Evolutionary conservation across 2,888 invertebrate genomes (phyloP), one percentile per base, ranked within the genome.

Genomic region (Caenorhabditis panamensis): DNA sequence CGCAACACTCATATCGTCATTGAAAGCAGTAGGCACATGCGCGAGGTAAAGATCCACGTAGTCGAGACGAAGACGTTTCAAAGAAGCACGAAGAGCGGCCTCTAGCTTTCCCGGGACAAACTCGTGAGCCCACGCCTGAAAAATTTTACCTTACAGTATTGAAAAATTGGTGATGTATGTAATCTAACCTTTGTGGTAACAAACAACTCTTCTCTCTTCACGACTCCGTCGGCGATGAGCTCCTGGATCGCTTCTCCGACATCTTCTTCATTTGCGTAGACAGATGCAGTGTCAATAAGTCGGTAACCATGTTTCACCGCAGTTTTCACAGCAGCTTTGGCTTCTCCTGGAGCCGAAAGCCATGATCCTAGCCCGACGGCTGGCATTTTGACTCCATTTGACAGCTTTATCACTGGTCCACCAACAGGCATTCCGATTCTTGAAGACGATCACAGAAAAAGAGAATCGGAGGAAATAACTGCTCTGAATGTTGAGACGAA

Each of bases 21-120:
- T 51, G 47, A 83, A 77, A 18, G 77, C 93, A 86, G 95, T 94
- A 0, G 96, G 95, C 0, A 93, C 92, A 90, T 96, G 96, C 79
- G 96, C 92, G 44, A 96, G 92, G 92, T 95, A 96, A 75, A 96
- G 91, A 91, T 96, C 96, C 41, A 96, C 90, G 91, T 95, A 96
- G 62, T 94, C 94, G 79, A 96, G 90, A 73, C 94, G 94, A 24
- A 96, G 92, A 87, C 94, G 93, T 16, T 93, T 91, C 71, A 95
- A 91, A 8, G 76, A 76, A 2, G 69, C 75, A 13, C 66, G 47
- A 26, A 79, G n/a, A 18, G 59, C 61, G 11, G 24, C 62, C 51
- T 80, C 83, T 26, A 77, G 41, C 24, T 53, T 49, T 41, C 66
- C 72, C 2, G 82, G 68, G 8, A 37, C 49, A 16, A 72, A n/a